These are phyloP conservation scores for Therioaphis trifolii DNA, from an alignment of 2,888 invertebrate species.

Conservation along the genomic window DNA sequence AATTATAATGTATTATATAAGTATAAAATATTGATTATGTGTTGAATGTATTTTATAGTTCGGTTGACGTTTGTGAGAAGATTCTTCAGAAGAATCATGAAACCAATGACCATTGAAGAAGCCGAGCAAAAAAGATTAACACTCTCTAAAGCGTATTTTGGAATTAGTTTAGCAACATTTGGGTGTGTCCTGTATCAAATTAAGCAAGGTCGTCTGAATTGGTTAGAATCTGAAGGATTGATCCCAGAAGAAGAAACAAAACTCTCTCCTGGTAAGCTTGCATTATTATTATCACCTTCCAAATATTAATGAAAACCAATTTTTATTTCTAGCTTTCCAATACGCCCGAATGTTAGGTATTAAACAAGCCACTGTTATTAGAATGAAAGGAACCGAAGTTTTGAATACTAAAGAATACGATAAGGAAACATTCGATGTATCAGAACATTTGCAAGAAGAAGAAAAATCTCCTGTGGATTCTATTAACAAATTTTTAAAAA, in stretches of 20 bases:
- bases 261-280: constrained; percentile 41
- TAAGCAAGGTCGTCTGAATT: constrained; percentile 40
- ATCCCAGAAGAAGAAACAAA: constrained; percentile 43
- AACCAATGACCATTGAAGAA: constrained; percentile 42
- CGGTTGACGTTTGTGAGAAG: constrained; percentile 12
- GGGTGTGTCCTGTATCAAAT: constrained; percentile 30
- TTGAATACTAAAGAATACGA: constrained; percentile 41
- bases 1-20: neutral
- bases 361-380: constrained; percentile 36
- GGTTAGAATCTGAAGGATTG: constrained; percentile 49
- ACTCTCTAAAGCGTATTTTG: constrained; percentile 22
- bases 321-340: constrained; percentile 44
- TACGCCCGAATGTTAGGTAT: constrained; percentile 50
- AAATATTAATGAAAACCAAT: neutral
- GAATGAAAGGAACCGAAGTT: constrained; percentile 34
- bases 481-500: constrained; percentile 33
- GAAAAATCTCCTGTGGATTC: constrained; percentile 2
- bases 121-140: constrained; percentile 28
- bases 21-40: neutral
- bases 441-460: constrained; percentile 47
- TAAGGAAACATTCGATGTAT: constrained; percentile 39
- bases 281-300: neutral
- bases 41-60: constrained; percentile 21
- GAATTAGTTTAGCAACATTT: neutral
- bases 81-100: constrained; percentile 57